phyloP scores from a whole-genome alignment of 2,888 invertebrate species.

The Tetanocera ferruginea region DNA sequence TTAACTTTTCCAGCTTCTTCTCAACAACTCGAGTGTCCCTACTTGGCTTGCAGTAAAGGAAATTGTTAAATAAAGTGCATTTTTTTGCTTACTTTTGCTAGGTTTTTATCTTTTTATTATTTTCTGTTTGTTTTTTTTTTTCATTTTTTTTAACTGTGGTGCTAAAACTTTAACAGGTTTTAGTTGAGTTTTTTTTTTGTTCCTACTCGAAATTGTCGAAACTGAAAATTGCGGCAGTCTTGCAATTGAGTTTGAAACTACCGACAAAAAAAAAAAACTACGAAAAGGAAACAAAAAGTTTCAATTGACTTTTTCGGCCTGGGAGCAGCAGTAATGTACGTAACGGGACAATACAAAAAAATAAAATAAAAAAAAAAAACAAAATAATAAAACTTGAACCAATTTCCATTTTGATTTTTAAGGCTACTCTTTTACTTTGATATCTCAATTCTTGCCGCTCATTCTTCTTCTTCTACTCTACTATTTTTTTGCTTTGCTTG shows the following conservation, averaged over 20 bases:
- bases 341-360: neutral
- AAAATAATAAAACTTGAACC: neutral
- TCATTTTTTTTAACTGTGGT: neutral
- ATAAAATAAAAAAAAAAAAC: too few relatives aligned
- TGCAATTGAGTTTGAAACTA: neutral
- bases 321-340: neutral
- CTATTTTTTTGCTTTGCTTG: neutral
- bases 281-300: neutral
- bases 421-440: neutral
- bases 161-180: conserved; percentile 3
- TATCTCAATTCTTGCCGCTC: too few relatives aligned
- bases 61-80: conserved; percentile 19
- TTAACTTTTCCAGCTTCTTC: neutral
- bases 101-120: neutral
- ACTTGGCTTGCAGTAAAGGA: conserved; percentile 6
- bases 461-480: too few relatives aligned
- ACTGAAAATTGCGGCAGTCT: neutral
- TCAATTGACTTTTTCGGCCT: conserved; percentile 3
- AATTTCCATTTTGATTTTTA: conserved; percentile 1
- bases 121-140: neutral
- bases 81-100: neutral
- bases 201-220: neutral
- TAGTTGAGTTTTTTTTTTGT: neutral
- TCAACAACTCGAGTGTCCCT: neutral
- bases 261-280: neutral